Base-by-base conservation (phyloP, 2,113 vertebrate species). In the Myrmecobius fasciatus region DNA sequence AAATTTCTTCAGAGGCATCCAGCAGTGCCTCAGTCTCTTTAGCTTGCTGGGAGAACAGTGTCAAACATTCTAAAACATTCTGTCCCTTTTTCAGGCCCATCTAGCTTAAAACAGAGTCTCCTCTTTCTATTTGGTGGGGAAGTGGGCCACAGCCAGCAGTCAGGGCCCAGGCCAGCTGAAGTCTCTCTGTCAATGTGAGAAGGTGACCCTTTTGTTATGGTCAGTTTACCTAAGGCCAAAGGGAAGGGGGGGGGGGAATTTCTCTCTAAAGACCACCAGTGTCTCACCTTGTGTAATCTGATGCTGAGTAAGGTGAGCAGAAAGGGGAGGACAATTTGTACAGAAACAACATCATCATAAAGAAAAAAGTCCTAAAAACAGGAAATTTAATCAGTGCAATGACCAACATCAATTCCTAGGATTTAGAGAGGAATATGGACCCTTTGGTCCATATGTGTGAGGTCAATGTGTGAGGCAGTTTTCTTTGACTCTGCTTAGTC, bases 1-100 rank as follows among this genome's bases (percentile, higher is more conserved):
- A 93, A 75, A 97, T 97, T 97, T 96, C 96, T 12, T 54, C n/a
- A 25, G 95, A 95, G 96, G 96, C 95, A 95, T 95, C 93, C 17
- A 89, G 0, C 94, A 22, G 1, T 88, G 43, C 46, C 0, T 53
- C 28, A 89, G 92, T 28, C 49, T 92, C 67, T 83, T 43, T 43
- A 83, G 91, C 25, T 43, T 24, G 51, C 93, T 25, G 0, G 17
- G 60, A 53, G 93, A 89, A 36, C 0, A 0, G 8, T 20, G 12
- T 25, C 7, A 0, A 5, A 52, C 2, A 0, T 1, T 83, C 2
- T 52, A 83, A 89, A 60, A 36, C 4, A 0, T 43, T 52, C 24
- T 25, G 83, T 46, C 54, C 49, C 53, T 48, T 47, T 22, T 49
- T 54, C 52, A 31, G 46, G 91, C 89, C 43, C 25, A 1, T 31